Evolutionary conservation across 2,797 vertebrate species (phyloP), one percentile per base, ranked within the genome.

Genomic region (Thunnus albacares): DNA sequence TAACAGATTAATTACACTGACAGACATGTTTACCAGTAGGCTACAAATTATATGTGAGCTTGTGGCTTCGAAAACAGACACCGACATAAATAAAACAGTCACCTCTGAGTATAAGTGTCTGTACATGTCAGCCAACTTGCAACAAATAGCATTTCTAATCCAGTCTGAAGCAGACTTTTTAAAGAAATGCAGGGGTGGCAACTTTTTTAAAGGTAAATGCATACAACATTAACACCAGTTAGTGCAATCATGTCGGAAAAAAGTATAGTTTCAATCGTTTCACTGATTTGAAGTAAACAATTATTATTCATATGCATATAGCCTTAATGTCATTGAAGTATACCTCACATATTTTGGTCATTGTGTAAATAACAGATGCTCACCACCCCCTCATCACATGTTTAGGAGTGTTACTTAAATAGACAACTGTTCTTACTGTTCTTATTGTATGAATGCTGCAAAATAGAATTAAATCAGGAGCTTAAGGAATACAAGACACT

Each of bases 341-440:
- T 45, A 62, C 14, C 53, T 18, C 11, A 53, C 12, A 57, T 30
- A 6, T 78, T 49, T 65, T 68, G 57, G 49, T 70, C 43, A 63
- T 60, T 70, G 58, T 81, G 62, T 75, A 60, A 71, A 71, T 82
- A 90, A 67, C 81, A 83, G 71, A 85, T 77, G 79, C 83, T 88
- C 71, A 12, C 69, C 83, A 58, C 82, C 84, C 83, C 75, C 65
- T 4, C 62, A 57, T 82, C 56, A 57, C 33, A 28, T 71, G 33
- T 76, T 66, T 26, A n/a, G 20, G n/a, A 71, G n/a, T 30, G 38
- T 15, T 45, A 24, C 53, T 77, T 49, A 80, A 83, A 84, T 71
- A 58, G 52, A 77, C 79, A 70, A 60, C 5, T 62, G 33, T 69
- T 58, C 53, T 71, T 14, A 64, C 49, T 59, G 45, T 53, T 75